Evolutionary conservation across 1,140 invertebrate species (phyloP), one percentile per base, ranked within the genome.

Genomic region (Apis florea): DNA sequence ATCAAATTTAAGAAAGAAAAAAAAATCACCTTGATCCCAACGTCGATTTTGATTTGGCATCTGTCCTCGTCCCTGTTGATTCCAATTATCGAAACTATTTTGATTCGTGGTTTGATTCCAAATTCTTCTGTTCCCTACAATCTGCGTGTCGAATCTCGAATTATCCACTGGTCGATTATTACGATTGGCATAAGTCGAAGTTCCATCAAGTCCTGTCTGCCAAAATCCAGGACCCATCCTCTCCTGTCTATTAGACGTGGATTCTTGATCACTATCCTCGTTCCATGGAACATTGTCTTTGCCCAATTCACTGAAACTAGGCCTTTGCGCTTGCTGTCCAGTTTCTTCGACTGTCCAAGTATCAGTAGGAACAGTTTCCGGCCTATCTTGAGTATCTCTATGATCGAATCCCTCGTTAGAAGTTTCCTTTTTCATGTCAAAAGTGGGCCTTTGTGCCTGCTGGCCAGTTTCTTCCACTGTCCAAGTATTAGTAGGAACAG

Each of bases 21-120:
- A 63, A 66, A 71, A 74, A 8, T 75, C 61, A 87, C 86, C 86
- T 87, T 84, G 74, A 68, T 87, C 15, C 86, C 82, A 87, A 0
- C 12, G 58, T 54, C 19, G 54, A 58, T 56, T 59, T 40, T 66
- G n/a, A 63, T 61, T 26, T 3, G 24, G 53, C 53, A 15, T 19
- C 2, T 53, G 51, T 53, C 10, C 31, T 64, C 26, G 49, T 61
- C 68, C 59, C 31, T 74, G 49, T 15, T 75, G 79, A 58, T 15
- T 63, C 80, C 64, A 67, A 1, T 21, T 75, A 71, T 21, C 6
- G 1, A 21, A 3, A 24, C 21, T 40, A 5, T 26, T 58, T 15
- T 17, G n/a, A n/a, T n/a, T 19, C 8, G 26, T 63, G 61, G 24
- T 31, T 6, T 51, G 31, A 4, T 15, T 56, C 78, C 69, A 79